These are phyloP conservation scores for Paraplagusia blochii DNA, from an alignment of 2,113 vertebrate genomes.

Conservation along the genomic window DNA sequence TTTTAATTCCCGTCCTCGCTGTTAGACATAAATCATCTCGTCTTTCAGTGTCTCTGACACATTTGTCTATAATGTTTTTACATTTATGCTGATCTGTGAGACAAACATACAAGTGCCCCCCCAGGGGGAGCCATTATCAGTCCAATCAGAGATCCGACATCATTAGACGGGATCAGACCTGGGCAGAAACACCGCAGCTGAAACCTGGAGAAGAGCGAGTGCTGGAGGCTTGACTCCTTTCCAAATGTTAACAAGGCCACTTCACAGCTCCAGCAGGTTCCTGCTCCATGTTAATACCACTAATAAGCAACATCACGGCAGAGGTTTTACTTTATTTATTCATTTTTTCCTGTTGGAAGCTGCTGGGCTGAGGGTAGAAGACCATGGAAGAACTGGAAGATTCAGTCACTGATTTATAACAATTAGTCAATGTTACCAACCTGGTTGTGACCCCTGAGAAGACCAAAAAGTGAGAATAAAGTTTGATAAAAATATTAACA, in stretches of 20 bases:
- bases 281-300: constrained; percentile 63
- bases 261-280: constrained; percentile 51
- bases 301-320: constrained; percentile 63
- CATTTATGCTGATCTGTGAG: constrained; percentile 24
- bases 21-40: background rate
- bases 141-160: constrained; percentile 51
- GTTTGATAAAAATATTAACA: no score
- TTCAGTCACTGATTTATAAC: no score
- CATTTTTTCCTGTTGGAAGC: constrained; percentile 43
- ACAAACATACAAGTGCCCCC: constrained; percentile 20
- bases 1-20: background rate
- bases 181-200: constrained; percentile 54
- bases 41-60: constrained; percentile 29
- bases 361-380: constrained; percentile 62
- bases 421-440: no score
- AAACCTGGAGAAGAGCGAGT: constrained; percentile 60
- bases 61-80: constrained; percentile 26
- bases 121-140: constrained; percentile 25
- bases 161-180: constrained; percentile 56
- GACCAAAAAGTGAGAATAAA: no score
- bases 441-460: no score
- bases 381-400: no score
- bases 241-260: constrained; percentile 70
- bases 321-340: constrained; percentile 6
- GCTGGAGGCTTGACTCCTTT: constrained; percentile 67